Evolutionary conservation across 2,888 invertebrate genomes (phyloP).

Genomic region (Allygus modestus): DNA sequence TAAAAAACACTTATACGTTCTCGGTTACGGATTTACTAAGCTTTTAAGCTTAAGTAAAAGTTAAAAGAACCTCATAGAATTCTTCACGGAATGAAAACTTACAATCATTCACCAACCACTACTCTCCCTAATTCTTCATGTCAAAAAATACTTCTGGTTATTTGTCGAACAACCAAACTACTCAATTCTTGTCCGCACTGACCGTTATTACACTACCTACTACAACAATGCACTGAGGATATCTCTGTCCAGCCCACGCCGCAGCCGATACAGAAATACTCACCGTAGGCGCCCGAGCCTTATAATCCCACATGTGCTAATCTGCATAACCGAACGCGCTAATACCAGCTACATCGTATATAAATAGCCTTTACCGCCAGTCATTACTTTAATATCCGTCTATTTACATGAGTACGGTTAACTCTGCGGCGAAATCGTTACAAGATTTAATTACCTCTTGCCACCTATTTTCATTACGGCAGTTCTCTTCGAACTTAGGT

Average conservation of each 20-base stretch:
- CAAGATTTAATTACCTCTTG: neutral
- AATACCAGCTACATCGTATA: neutral
- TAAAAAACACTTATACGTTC: too few relatives aligned
- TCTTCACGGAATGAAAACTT: too few relatives aligned
- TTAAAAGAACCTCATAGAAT: too few relatives aligned
- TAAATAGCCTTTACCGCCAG: neutral
- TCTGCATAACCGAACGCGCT: neutral
- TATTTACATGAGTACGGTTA: slow-evolving; percentile 1
- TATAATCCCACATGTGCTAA: neutral
- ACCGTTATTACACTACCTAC: neutral
- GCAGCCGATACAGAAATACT: neutral
- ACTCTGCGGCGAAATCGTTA: neutral
- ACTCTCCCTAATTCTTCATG: too few relatives aligned
- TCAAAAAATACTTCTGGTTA: too few relatives aligned
- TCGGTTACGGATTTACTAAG: too few relatives aligned
- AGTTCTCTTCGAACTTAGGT: neutral
- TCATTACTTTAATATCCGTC: slow-evolving; percentile 32
- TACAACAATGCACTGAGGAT: neutral
- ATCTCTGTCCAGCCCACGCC: neutral
- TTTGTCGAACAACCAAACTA: too few relatives aligned
- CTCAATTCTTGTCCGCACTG: too few relatives aligned
- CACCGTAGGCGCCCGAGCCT: neutral
- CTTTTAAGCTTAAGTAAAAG: too few relatives aligned
- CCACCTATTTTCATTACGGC: neutral
- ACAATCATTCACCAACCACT: too few relatives aligned